Evolutionary conservation across 2,888 invertebrate species (phyloP), one percentile per base, ranked within the genome.

Genomic region (Nasonovia ribisnigri): DNA sequence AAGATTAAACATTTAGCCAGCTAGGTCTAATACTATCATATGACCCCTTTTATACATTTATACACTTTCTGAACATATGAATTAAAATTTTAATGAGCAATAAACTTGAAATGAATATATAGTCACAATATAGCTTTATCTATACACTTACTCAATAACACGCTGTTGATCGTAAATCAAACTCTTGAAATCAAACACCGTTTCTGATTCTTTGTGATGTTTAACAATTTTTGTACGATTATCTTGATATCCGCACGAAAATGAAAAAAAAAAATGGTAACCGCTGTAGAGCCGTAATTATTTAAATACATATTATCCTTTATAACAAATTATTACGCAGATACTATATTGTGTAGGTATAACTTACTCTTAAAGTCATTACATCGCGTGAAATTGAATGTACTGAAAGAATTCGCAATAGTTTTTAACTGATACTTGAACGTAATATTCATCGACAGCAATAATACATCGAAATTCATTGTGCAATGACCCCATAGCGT

Each of bases 141-240:
- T n/a, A 57, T 24, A 36, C 8, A 91, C 90, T 84, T 51, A 91
- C 90, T 84, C 51, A 6, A 91, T 77, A 51, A 91, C 42, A 4
- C 84, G 36, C 29, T 91, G 90, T 4, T 91, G 84, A 20, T 91
- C 90, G 10, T 42, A 36, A 36, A 91, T 84, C 0, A 91, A 54
- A 51, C 84, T 36, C 29, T 91, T 84, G 20, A 84, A 91, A 54
- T 91, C 26, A 8, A 0, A 6, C 20, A 84, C 54, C 1, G 42
- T 26, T 48, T 29, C 36, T 20, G 42, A 29, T 91, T 51, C 51
- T 24, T 91, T 42, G 0, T 13, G 26, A 1, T 8, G 26, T 42
- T 54, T 29, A 13, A 29, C 5, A 3, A 8, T 42, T 91, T 91
- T 29, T 20, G 26, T 42, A 42, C 1, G 16, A 10, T 84, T 10